phyloP scores from a whole-genome alignment of 2,888 invertebrate genomes.

The Spisula subtruncata region DNA sequence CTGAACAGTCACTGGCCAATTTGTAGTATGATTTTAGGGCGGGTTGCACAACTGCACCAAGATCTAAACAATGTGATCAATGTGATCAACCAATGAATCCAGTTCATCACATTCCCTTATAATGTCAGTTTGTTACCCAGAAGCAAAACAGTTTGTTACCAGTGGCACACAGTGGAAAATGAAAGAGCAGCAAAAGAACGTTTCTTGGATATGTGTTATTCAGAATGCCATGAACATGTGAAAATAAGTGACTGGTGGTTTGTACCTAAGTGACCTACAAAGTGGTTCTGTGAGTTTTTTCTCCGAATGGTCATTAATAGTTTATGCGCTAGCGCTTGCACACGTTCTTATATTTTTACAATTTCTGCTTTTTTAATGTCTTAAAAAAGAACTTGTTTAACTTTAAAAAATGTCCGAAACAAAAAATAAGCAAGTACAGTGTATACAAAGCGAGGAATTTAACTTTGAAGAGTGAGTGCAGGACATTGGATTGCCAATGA shows the following conservation, averaged over 20 bases:
- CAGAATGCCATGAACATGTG: neutral
- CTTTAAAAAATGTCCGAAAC: no score
- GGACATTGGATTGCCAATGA: no score
- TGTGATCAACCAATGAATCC: conserved; percentile 36
- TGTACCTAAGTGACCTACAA: neutral
- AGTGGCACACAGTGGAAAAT: conserved; percentile 63
- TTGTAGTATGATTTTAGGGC: neutral
- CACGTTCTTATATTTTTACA: no score
- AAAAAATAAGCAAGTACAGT: no score
- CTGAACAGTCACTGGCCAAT: neutral
- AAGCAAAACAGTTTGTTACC: conserved; percentile 30
- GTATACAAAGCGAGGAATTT: no score
- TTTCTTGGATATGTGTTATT: neutral
- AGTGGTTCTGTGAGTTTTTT: no score
- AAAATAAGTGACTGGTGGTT: neutral
- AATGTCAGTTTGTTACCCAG: neutral
- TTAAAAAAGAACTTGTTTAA: no score
- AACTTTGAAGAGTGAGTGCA: no score
- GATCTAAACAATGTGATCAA: conserved; percentile 38
- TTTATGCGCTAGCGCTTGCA: no score
- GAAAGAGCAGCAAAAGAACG: conserved; percentile 36
- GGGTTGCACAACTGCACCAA: neutral
- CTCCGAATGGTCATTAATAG: no score
- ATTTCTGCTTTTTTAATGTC: no score
- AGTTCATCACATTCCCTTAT: conserved; percentile 48